These are phyloP conservation scores for Heteronetta atricapilla DNA, from an alignment of 2,113 vertebrate species.

Conservation along the genomic window DNA sequence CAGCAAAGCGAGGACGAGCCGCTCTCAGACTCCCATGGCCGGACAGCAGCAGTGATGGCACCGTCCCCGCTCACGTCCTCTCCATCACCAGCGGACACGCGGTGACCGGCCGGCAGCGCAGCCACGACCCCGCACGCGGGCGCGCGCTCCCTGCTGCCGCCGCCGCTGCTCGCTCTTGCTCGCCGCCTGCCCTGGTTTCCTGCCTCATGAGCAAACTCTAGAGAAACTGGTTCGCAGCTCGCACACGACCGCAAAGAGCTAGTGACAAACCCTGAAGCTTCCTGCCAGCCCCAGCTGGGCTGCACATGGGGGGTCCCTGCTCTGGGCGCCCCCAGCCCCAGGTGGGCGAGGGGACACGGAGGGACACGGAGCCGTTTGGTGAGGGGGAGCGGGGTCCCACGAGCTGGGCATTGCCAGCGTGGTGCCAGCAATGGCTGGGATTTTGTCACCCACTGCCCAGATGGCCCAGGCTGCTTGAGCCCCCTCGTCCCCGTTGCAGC, in stretches of 20 bases:
- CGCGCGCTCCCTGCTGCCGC: background rate
- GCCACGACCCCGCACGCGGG: background rate
- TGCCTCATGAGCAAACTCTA: slow-evolving; percentile 52
- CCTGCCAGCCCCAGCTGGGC: background rate
- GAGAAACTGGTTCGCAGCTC: background rate
- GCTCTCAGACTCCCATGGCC: background rate
- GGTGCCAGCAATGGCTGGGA: background rate
- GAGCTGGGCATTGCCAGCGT: background rate
- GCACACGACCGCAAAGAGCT: slow-evolving; percentile 50
- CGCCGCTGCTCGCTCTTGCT: background rate
- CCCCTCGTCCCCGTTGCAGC: fast-evolving
- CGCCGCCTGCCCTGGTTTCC: slow-evolving; percentile 46
- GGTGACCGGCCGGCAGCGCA: background rate
- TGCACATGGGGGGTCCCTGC: background rate
- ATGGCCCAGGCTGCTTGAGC: fast-evolving
- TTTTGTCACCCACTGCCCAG: fast-evolving
- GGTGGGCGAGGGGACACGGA: background rate
- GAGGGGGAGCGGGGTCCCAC: fast-evolving
- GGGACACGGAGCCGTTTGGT: background rate
- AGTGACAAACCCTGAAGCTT: slow-evolving; percentile 47
- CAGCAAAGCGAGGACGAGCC: background rate
- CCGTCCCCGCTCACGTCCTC: background rate
- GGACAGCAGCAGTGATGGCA: background rate
- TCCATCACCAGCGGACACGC: background rate
- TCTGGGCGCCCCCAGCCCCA: fast-evolving